Evolutionary conservation across 2,113 vertebrate genomes (phyloP), one percentile per base, ranked within the genome.

Genomic region (Brachionichthys hirsutus): DNA sequence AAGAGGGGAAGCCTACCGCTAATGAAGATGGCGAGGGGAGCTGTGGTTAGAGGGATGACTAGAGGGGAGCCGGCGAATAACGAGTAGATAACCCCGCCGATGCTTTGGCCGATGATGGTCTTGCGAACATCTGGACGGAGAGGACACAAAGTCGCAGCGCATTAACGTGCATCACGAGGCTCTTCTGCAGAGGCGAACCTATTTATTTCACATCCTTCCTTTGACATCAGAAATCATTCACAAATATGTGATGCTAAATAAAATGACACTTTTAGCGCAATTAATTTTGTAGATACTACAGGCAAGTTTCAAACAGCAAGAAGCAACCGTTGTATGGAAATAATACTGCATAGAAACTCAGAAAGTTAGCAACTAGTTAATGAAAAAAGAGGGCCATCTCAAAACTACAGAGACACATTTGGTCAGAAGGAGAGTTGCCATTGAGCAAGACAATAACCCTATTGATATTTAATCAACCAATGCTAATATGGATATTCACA

Each of bases 1-100:
- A 22, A 47, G 17, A 15, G 15, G 18, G 44, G 17, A 48, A 49
- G 20, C 85, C 82, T 87, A 99, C 96, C 97, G 5, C 95, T 95
- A 80, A 94, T 98, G 88, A 97, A 99, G 85, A 99, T 92, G 17
- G 97, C 97, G 53, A 99, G 79, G 24, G 97, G 97, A 0, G 95
- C 97, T 0, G 97, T 99, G 20, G 97, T 99, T 34, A 99, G 88
- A 43, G 97, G 93, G 38, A 99, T 93, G 56, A 98, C 96, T 12
- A 99, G 89, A 2, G 97, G 97, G 55, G 97, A 98, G n/a, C 97
- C 97, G 0, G 97, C 94, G 49, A 96, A 97, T 6, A 99, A 82
- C 0, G 97, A 94, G 1, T 98, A 99, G 74, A 98, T 83, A 62
- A 99, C 90, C 43, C 97, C 95, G 1, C 97, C 97, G 0, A 99